phyloP scores from a whole-genome alignment of 2,113 vertebrate genomes.

The Panthera leo region DNA sequence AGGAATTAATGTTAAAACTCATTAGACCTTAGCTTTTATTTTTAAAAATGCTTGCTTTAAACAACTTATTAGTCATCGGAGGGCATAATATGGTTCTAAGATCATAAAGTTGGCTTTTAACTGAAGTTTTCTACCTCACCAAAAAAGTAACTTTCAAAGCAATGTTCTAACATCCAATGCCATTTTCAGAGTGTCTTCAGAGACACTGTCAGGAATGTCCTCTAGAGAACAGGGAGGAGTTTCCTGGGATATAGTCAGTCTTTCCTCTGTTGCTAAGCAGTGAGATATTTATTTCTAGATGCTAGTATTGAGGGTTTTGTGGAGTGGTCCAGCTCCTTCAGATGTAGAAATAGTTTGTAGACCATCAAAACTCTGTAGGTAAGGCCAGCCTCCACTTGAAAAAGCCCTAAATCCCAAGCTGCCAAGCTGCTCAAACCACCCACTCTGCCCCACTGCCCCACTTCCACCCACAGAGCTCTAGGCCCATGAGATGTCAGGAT shows the following conservation, averaged over 20 bases:
- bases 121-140: not conserved
- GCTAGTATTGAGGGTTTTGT: no score
- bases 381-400: not conserved
- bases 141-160: not conserved
- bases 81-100: not conserved
- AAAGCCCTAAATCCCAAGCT: not conserved
- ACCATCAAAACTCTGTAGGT: not conserved
- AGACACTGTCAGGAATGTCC: not conserved
- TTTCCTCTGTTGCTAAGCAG: not conserved
- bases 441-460: not conserved
- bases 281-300: not conserved
- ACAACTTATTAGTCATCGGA: not conserved
- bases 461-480: not conserved
- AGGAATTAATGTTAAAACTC: not conserved
- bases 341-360: not conserved
- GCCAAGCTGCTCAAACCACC: not conserved
- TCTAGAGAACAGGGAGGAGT: not conserved
- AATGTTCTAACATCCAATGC: not conserved
- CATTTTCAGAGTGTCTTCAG: not conserved
- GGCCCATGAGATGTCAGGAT: not conserved
- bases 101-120: not conserved
- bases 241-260: not conserved
- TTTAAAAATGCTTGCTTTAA: not conserved
- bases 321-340: not conserved
- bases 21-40: not conserved